Evolutionary conservation across 1,140 invertebrate genomes (phyloP), one percentile per base, ranked within the genome.

Genomic region (Solenopsis fugax): DNA sequence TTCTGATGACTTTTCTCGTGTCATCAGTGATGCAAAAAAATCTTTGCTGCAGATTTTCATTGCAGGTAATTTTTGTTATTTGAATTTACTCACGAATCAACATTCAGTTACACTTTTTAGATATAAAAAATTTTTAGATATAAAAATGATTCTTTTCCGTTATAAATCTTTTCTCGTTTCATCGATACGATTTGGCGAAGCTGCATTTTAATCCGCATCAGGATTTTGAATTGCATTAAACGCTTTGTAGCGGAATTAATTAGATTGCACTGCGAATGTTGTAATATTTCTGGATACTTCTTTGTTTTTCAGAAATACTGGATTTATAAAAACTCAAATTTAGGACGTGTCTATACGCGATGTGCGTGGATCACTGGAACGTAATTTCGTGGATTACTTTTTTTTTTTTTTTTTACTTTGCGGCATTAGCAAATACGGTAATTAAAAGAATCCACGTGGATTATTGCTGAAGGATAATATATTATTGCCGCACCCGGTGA

Each of bases 331-430:
- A 69, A 45, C 16, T 37, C 48, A 9, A 56, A 82, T 45, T 54
- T 5, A 41, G n/a, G 4, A 16, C 4, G n/a, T 58, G n/a, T 58
- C 18, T 18, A 24, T 34, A 67, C 10, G 62, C 45, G 54, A 76
- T 65, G 9, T 3, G 5, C 6, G 29, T 9, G 60, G 21, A 62
- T 62, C 56, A 45, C n/a, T 29, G 45, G 13, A 16, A 54, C n/a
- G 77, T 67, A 67, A 80, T 54, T 80, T 80, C 34, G 6, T 29
- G 37, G 37, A 82, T 82, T 56, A 71, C n/a, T 69, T 45, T 72
- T 58, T 16, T 24, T 29, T 69, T 45, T 72, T 58, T 16, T 24
- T 29, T 45, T 72, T 48, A 18, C 41, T 29, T 71, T 21, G 16
- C 21, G 12, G 52, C 16, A 54, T 73, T 72, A 29, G 24, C 13